Base-by-base conservation (phyloP, 2,888 invertebrate genomes). In the Disparrhopalites patrizii region DNA sequence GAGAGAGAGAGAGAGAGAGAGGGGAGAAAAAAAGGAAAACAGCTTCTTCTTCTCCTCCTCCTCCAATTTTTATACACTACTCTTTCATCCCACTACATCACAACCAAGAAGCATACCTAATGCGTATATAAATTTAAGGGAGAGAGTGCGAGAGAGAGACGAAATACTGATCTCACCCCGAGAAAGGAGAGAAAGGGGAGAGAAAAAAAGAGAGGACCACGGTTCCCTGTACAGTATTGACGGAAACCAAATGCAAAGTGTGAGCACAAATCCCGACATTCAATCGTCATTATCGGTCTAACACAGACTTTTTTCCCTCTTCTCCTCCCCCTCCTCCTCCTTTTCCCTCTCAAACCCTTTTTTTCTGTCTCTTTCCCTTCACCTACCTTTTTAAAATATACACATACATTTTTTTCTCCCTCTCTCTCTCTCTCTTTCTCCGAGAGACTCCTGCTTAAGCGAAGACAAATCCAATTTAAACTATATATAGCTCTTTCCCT, bases 241-340 rank as follows among this genome's bases (percentile, higher is more conserved):
- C 47, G 47, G 47, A 47, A 23, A 36, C 47, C 36, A 61, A 61
- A 33, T 61, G 51, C 61, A 61, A 61, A 61, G 27, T 36, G 33
- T 50, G 50, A 61, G 61, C 61, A 61, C 50, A 63, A 63, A 56
- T 63, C 62, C 63, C 63, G 31, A 55, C 56, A 47, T 63, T 63
- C 56, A 55, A 63, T 56, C 63, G 63, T 63, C 63, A 60, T 60
- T 65, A 58, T 60, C 65, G 58, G 58, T 31, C 40, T 50, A 25
- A 38, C 60, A 27, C 50, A 65, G 61, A 61, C 61, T 61, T 61
- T 38, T 31, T 50, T 50, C 33, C 25, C 47, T 31, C 13, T n/a
- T n/a, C n/a, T n/a, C n/a, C n/a, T n/a, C n/a, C n/a, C n/a, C n/a
- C n/a, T n/a, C n/a, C n/a, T n/a, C n/a, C n/a, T n/a, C n/a, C 20